A percentile compares a stretch with the other conserved stretches of the same genome.
Conservation (phyloP, 2,113 vertebrate species). For the Rhea pennata region DNA sequence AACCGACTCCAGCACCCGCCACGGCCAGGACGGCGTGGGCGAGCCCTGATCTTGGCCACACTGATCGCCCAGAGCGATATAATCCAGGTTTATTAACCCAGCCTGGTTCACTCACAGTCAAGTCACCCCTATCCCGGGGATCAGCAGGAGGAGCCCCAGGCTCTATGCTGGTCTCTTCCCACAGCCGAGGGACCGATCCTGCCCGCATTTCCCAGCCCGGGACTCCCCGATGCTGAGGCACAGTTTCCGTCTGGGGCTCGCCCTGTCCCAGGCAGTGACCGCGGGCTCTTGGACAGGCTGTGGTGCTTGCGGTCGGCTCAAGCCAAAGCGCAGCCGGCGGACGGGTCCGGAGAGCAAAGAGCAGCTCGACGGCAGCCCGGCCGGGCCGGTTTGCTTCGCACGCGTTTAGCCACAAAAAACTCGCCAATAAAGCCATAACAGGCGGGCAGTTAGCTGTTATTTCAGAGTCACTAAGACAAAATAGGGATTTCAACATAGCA, state of each 20-base stretch:
- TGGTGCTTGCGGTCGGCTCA: not conserved
- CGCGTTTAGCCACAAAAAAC: not conserved
- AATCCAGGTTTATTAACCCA: not conserved
- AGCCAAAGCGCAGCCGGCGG: not conserved
- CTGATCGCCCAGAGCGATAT: not conserved
- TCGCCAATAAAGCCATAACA: slow-evolving; percentile 37
- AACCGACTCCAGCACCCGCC: not conserved
- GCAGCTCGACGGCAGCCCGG: not conserved
- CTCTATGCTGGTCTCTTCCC: not conserved
- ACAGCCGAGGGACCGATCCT: not conserved
- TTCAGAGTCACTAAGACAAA: slow-evolving; percentile 41
- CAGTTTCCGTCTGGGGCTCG: not conserved
- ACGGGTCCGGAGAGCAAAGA: not conserved
- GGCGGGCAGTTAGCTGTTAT: not conserved
- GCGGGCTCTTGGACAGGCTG: not conserved
- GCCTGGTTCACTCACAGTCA: not conserved
- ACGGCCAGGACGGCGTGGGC: not conserved
- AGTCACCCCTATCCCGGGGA: not conserved
- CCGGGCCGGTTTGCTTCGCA: slow-evolving; percentile 31
- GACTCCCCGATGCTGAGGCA: not conserved
- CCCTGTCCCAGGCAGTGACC: too few relatives aligned
- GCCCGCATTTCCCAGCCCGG: not conserved
- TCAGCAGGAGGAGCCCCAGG: not conserved
- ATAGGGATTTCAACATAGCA: not conserved
- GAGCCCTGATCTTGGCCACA: not conserved